Conservation (phyloP, 2,797 vertebrate species). For the Pseudochirops cupreus region DNA sequence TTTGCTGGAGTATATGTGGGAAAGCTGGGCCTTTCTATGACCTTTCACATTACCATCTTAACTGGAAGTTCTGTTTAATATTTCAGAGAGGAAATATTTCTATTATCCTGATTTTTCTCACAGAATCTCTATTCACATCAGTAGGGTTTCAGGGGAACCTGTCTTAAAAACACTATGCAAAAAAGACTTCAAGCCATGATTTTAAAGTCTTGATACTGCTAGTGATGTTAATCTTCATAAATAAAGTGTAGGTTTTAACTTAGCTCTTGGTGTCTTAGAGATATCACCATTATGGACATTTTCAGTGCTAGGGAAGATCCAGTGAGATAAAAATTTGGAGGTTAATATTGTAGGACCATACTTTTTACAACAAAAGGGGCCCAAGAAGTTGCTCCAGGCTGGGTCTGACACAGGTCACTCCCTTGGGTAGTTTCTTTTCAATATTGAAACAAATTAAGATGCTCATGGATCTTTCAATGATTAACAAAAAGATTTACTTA, state of each 20-base stretch:
- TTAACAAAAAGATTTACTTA: neutral
- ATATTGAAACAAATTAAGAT: neutral
- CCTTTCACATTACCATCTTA: neutral
- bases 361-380: neutral
- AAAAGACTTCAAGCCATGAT: neutral
- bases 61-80: neutral
- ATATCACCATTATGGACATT: neutral
- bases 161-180: neutral
- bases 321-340: neutral
- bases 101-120: neutral
- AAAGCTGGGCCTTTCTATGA: neutral
- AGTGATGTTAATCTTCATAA: neutral
- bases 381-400: neutral
- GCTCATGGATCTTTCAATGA: neutral
- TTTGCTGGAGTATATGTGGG: neutral
- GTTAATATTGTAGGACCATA: neutral
- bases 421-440: neutral
- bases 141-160: neutral
- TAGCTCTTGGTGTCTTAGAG: neutral
- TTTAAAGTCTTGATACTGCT: neutral
- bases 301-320: neutral
- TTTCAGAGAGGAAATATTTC: constrained; percentile 4
- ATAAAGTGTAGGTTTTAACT: neutral
- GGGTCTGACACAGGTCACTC: neutral
- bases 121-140: neutral